Evolutionary conservation across 1,140 invertebrate species (phyloP), one percentile per base, ranked within the genome.

Genomic region (Zaprionus davidi): DNA sequence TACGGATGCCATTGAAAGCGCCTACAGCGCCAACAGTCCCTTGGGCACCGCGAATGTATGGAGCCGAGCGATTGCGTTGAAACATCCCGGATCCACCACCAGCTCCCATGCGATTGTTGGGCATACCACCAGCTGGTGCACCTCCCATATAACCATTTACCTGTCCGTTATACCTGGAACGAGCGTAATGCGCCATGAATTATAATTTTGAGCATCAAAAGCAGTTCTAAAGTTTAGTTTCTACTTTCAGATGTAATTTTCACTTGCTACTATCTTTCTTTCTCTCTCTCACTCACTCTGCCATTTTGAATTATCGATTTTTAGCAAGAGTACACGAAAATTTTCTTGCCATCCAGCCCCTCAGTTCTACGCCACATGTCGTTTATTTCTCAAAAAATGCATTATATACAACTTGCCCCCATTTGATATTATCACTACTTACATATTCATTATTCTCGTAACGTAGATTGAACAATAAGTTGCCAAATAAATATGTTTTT

Each of bases 271-370:
- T 34, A 34, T 34, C 31, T 34, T 34, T 34, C 31, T 34, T 34
- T 34, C 9, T 34, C 31, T 11, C 31, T 34, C 9, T 11, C 31
- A 11, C 31, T 77, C 58, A 58, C 44, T 36, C 53, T 69, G 85
- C 84, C 84, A 88, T 88, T 90, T 88, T 88, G 84, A 88, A 76
- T 87, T 90, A 88, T 88, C 88, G 84, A 88, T 88, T 88, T 88
- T 87, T 68, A 73, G 41, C 70, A 64, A 73, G 36, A 68, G 51
- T 63, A 26, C 11, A 26, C 64, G 36, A 76, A 65, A 73, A 76
- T 56, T 58, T 66, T 71, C 38, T 51, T 17, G 22, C 36, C 65
- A 38, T 31, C 22, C 24, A 51, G 70, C n/a, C 20, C 60, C 36
- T 6, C 26, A 15, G 11, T 38, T 15, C 24, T 6, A n/a, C 36